phyloP scores from a whole-genome alignment of 2,888 invertebrate species.

The Eupithecia insigniata region DNA sequence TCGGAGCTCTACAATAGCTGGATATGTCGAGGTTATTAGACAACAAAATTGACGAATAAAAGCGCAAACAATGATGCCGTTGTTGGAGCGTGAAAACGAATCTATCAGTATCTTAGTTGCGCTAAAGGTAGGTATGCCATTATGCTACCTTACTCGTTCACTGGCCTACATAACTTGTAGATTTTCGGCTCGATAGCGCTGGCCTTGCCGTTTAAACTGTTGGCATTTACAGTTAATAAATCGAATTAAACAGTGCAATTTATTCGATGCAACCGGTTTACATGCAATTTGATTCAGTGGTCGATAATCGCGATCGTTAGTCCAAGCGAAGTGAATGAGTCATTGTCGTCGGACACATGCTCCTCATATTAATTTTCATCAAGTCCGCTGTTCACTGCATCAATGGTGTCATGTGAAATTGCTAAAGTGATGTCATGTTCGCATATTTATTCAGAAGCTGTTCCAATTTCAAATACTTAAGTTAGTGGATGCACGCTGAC shows the following conservation, averaged over 20 bases:
- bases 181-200: slow-evolving; percentile 76
- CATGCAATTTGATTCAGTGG: slow-evolving; percentile 67
- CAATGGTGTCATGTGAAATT: slow-evolving; percentile 48
- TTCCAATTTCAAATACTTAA: slow-evolving; percentile 33
- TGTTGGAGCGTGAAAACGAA: slow-evolving; percentile 78
- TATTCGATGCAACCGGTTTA: slow-evolving; percentile 70
- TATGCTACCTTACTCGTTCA: slow-evolving; percentile 68
- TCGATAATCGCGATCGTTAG: slow-evolving; percentile 60
- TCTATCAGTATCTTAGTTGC: slow-evolving; percentile 76
- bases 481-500: slow-evolving; percentile 37
- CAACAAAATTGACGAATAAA: slow-evolving; percentile 68
- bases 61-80: slow-evolving; percentile 67
- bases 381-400: slow-evolving; percentile 41
- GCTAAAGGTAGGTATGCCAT: slow-evolving; percentile 68
- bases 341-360: slow-evolving; percentile 57
- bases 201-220: slow-evolving; percentile 75
- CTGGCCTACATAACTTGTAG: slow-evolving; percentile 78
- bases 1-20: slow-evolving; percentile 57
- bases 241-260: slow-evolving; percentile 69
- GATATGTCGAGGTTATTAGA: slow-evolving; percentile 60
- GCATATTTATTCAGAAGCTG: slow-evolving; percentile 37
- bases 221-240: slow-evolving; percentile 77
- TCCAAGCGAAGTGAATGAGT: slow-evolving; percentile 58
- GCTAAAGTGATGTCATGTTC: slow-evolving; percentile 53
- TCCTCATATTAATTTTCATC: slow-evolving; percentile 58